Evolutionary conservation across 2,888 invertebrate species (phyloP), one percentile per base, ranked within the genome.

Genomic region (Tenthredo notha): DNA sequence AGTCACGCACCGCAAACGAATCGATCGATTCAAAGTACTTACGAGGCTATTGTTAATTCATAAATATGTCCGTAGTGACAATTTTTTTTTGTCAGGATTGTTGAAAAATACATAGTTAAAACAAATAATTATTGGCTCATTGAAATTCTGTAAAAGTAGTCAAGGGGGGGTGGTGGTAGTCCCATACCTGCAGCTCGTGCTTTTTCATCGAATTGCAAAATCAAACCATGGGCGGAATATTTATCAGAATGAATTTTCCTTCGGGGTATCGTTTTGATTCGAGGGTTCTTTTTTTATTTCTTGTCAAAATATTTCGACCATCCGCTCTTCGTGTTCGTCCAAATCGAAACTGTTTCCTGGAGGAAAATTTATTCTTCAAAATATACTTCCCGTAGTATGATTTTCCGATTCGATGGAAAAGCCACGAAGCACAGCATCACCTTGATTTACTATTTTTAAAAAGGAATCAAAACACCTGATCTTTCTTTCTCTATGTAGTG

Each of bases 31-130:
- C 43, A 54, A 77, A 50, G 12, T 50, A 29, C 54, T 54, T 33
- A 54, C 77, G 7, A 77, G 29, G 50, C 54, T 18, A 77, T 77
- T 77, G 77, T 33, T 77, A 54, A 77, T 50, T 77, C 54, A 77
- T 54, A 77, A 29, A 50, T 58, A 61, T 10, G 61, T 61, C 4
- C 10, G 25, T 25, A 61, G 21, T 25, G 25, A 25, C 61, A 61
- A 61, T 12, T 12, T 25, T 12, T 12, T 25, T 21, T 21, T 61
- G 25, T 61, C 21, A 7, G 61, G 25, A 12, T 61, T 61, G 25
- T 61, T 61, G 4, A 9, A 21, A 21, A 25, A 61, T 25, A 21
- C 12, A 61, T 25, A 25, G 25, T 10, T 61, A 4, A 25, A 4
- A 25, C 9, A 25, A 61, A 25, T 18, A 10, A 25, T 61, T 12